A percentile compares a stretch with the other conserved stretches of the same genome.
These are phyloP conservation scores for Mus minutoides DNA, from an alignment of 2,797 vertebrate genomes.

Conservation along the genomic window DNA sequence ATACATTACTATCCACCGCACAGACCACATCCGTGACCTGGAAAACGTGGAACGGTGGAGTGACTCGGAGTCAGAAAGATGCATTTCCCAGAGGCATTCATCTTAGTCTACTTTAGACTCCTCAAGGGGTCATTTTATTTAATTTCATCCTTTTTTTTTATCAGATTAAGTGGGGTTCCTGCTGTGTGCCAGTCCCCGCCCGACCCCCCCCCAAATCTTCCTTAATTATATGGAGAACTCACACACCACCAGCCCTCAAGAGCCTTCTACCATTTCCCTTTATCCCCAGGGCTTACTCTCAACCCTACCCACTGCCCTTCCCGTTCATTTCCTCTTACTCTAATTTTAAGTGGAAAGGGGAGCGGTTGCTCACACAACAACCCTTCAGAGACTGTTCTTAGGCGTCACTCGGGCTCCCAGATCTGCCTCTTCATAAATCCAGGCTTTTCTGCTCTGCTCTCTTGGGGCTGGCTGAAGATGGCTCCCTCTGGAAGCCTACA, in stretches of 20 bases:
- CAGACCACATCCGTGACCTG: neutral
- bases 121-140: neutral
- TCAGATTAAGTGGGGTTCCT: neutral
- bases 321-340: constrained; percentile 50
- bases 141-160: constrained; percentile 4
- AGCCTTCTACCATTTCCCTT: neutral
- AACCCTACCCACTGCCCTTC: neutral
- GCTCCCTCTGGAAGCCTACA: neutral
- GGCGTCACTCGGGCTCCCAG: neutral
- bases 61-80: neutral
- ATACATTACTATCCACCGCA: neutral
- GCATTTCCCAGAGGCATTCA: neutral
- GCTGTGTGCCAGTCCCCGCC: neutral
- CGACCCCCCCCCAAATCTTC: neutral
- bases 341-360: constrained; percentile 52
- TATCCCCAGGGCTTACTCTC: neutral
- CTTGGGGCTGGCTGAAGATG: neutral
- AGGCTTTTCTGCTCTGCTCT: constrained; percentile 20
- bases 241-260: neutral
- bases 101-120: neutral
- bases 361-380: constrained; percentile 3
- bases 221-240: neutral
- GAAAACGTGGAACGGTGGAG: constrained; percentile 21
- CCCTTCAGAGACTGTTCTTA: constrained; percentile 3
- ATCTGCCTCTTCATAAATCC: constrained; percentile 60